Percentiles rank a stretch among this genome's conserved stretches.
Conservation (phyloP, 2,113 vertebrate genomes). For the Microcebus jonahi region DNA sequence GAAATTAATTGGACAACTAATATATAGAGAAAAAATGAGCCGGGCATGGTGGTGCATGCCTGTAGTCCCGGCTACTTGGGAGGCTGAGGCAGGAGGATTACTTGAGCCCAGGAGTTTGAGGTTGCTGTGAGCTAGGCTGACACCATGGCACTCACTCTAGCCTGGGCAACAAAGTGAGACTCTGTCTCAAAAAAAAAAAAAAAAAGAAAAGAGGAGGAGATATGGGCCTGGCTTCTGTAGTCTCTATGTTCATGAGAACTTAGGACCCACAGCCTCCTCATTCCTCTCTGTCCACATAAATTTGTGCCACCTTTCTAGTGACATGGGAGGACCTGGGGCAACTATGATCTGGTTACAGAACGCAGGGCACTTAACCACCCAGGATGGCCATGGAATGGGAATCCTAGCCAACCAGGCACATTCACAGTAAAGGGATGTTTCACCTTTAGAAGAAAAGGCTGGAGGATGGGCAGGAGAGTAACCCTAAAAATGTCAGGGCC, state of each 20-base stretch:
- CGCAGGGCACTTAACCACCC: neutral
- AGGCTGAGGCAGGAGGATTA: too few species aligned
- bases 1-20: too few species aligned
- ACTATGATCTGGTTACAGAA: neutral
- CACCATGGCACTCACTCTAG: too few species aligned
- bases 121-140: too few species aligned
- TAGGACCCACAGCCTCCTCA: neutral
- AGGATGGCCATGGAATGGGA: neutral
- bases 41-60: too few species aligned
- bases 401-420: neutral
- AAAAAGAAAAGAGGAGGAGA: neutral
- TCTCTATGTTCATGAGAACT: neutral
- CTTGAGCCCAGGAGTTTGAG: too few species aligned
- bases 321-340: neutral
- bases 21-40: too few species aligned
- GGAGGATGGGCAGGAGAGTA: neutral
- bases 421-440: neutral
- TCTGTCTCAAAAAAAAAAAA: too few species aligned
- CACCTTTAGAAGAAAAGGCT: neutral
- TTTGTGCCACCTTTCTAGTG: neutral
- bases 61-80: too few species aligned
- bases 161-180: too few species aligned
- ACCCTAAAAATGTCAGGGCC: constrained; percentile 37
- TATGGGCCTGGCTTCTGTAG: neutral
- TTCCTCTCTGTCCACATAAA: neutral